phyloP scores from a whole-genome alignment of 2,888 invertebrate genomes.

The Drosophila recens region DNA sequence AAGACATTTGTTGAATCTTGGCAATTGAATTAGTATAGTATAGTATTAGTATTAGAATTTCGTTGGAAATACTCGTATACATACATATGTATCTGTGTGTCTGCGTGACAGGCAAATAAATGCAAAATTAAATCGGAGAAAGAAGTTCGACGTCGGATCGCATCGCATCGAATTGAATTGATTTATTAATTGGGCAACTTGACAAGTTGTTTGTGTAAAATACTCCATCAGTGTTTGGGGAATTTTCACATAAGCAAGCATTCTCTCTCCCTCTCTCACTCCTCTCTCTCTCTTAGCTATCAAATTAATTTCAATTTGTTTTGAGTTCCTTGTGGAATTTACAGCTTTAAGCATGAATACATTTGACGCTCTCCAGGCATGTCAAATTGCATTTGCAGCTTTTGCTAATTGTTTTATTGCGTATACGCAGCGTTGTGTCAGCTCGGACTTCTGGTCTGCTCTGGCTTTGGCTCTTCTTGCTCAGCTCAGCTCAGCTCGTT shows the following conservation, averaged over 20 bases:
- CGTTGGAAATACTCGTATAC: slow-evolving; percentile 2
- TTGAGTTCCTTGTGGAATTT: slow-evolving; percentile 67
- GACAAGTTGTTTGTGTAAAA: slow-evolving; percentile 58
- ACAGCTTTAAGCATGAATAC: slow-evolving; percentile 28
- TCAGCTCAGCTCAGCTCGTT: slow-evolving; percentile 46
- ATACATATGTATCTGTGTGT: slow-evolving; percentile 2
- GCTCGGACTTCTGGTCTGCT: slow-evolving; percentile 21
- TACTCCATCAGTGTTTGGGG: slow-evolving; percentile 31
- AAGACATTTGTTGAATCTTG: slow-evolving; percentile 38
- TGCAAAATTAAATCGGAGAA: slow-evolving; percentile 59
- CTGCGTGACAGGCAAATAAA: slow-evolving; percentile 54
- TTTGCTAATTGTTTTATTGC: slow-evolving; percentile 74
- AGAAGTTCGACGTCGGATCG: slow-evolving; percentile 30
- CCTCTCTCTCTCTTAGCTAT: slow-evolving; percentile 24
- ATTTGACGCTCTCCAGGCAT: slow-evolving; percentile 29
- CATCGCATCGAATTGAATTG: slow-evolving; percentile 48
- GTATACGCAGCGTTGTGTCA: slow-evolving; percentile 57
- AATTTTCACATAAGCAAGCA: slow-evolving; percentile 32
- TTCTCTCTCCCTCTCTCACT: background rate
- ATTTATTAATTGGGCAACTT: slow-evolving; percentile 79
- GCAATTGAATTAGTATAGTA: slow-evolving; percentile 29
- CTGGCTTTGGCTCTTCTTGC: slow-evolving; percentile 11
- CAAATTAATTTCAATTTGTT: slow-evolving; percentile 76
- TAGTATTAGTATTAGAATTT: too few relatives aligned
- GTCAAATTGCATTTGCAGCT: slow-evolving; percentile 56